Evolutionary conservation across 2,888 invertebrate genomes (phyloP).

Genomic region (Scaptomyza caliginosa): DNA sequence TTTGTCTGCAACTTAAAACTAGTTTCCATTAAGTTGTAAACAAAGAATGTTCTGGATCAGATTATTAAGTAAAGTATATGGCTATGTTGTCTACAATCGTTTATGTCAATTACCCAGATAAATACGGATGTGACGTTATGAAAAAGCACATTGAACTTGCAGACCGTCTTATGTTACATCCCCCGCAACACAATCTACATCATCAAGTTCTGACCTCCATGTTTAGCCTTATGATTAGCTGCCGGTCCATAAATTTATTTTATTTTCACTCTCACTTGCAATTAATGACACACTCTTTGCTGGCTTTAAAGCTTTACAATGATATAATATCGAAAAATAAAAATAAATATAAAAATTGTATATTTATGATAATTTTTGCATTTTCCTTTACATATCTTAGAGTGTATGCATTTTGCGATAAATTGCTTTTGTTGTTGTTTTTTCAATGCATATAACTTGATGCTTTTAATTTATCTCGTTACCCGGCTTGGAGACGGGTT

Average conservation of each 20-base stretch:
- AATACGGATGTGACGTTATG: slow-evolving; percentile 33
- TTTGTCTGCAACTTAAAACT: slow-evolving; percentile 13
- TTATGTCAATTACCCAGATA: slow-evolving; percentile 21
- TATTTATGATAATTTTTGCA: background rate
- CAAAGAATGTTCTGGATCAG: slow-evolving; percentile 11
- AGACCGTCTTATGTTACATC: slow-evolving; percentile 3
- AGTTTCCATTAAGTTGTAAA: slow-evolving; percentile 15
- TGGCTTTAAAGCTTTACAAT: background rate
- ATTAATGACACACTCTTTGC: slow-evolving; percentile 14
- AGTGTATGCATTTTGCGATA: slow-evolving; percentile 20
- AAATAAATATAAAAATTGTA: background rate
- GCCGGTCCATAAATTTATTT: slow-evolving; percentile 5
- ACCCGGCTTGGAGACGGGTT: slow-evolving; percentile 55
- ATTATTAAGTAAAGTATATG: background rate
- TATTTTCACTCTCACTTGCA: slow-evolving; percentile 42
- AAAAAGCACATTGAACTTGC: slow-evolving; percentile 48
- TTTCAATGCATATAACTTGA: slow-evolving; percentile 25
- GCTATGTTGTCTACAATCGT: slow-evolving; percentile 1
- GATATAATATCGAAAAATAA: background rate
- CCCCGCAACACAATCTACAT: slow-evolving; percentile 11
- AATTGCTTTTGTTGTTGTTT: background rate
- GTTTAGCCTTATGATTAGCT: slow-evolving; percentile 22
- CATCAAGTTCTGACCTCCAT: slow-evolving; percentile 29
- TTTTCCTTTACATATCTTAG: background rate
- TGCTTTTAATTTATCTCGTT: slow-evolving; percentile 48